phyloP scores from a whole-genome alignment of 2,113 vertebrate genomes.

The Vicugna pacos region DNA sequence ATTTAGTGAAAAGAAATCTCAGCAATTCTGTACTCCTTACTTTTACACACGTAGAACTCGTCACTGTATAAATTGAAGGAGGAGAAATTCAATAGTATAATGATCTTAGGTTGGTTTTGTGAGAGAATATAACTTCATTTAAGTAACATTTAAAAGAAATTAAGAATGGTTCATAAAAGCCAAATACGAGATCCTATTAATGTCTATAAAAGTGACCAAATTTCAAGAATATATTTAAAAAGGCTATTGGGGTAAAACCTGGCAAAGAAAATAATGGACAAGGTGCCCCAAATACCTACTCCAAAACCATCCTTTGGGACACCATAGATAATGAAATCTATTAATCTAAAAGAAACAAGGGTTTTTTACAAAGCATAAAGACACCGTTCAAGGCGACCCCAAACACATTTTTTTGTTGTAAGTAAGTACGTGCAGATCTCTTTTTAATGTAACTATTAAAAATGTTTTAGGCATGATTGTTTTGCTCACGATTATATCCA shows the following conservation, averaged over 20 bases:
- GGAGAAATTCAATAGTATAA: constrained; percentile 62
- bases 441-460: not conserved
- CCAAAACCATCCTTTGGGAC: not conserved
- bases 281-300: not conserved
- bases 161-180: constrained; percentile 57
- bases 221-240: constrained; percentile 54
- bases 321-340: not conserved
- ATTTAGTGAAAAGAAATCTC: constrained; percentile 41
- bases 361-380: constrained; percentile 27
- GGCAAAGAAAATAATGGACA: constrained; percentile 26
- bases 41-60: constrained; percentile 35
- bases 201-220: not conserved
- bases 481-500: not conserved
- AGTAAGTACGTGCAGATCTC: not conserved
- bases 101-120: constrained; percentile 63
- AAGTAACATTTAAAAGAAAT: constrained; percentile 56
- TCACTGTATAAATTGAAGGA: constrained; percentile 42
- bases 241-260: constrained; percentile 13
- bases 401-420: constrained; percentile 10
- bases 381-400: not conserved
- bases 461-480: not conserved
- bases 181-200: constrained; percentile 25
- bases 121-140: constrained; percentile 47
- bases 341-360: not conserved
- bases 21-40: constrained; percentile 59